Base-by-base conservation (phyloP, 2,888 invertebrate species). In the Archips crataeganus region DNA sequence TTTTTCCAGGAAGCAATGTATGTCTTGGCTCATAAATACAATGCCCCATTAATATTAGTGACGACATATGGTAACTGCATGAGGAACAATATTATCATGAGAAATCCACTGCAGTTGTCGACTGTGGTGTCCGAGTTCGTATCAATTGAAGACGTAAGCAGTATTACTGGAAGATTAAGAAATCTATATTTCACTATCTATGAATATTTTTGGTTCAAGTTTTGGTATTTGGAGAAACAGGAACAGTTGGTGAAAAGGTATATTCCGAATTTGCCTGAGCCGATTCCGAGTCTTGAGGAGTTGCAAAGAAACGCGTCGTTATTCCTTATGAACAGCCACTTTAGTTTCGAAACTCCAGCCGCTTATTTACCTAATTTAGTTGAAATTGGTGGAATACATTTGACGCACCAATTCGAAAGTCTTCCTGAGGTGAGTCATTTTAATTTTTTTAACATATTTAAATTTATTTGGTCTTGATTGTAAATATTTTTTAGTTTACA, bases 361-460 rank as follows among this genome's bases (percentile, higher is more conserved):
- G 95, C 95, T 0, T 88, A 93, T 36, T 87, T 95, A 2, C 96
- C 96, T 0, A 95, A 95, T 80, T 87, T 95, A 74, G 87, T 95
- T 1, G 95, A 95, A 79, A 91, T 96, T 66, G 96, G 95, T 15
- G 96, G 96, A 36, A 82, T 93, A 64, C 96, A 96, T 84, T 49
- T 95, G 6, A 86, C 85, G n/a, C 83, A 86, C 51, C 89, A 85
- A 75, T 84, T 86, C 51, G 79, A 77, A 0, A 13, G 13, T 66
- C 83, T 94, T 13, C 90, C 94, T 6, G 70, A 84, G 79, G 93
- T 92, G 79, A 80, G 82, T 23, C 23, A 23, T 23, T 23, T 23
- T 23, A 23, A 23, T 23, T 23, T 23, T 23, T 23, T 23, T 23
- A 23, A 23, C 23, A 23, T 23, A 23, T 23, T 23, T 23, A 23